Evolutionary conservation across 1,140 invertebrate species (phyloP).

Genomic region (Drosophila pectinifera): DNA sequence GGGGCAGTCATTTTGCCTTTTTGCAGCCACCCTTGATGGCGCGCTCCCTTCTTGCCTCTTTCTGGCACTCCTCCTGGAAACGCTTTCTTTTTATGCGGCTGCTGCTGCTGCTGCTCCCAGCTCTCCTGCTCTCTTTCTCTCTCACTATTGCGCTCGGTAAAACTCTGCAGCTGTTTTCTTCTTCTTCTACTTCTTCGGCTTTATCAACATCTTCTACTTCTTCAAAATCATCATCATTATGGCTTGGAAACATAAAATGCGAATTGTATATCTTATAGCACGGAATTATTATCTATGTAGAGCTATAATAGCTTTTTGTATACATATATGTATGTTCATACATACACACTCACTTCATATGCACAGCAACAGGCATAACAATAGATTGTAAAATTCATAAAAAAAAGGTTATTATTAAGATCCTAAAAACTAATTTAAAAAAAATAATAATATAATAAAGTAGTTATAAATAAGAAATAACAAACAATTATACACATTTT

Average conservation of each 20-base stretch:
- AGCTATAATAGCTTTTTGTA: conserved; percentile 36
- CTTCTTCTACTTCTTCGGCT: not conserved
- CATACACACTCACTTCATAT: not conserved
- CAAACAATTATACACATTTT: not conserved
- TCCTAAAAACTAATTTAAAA: no score
- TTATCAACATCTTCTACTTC: conserved; percentile 9
- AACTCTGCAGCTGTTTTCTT: conserved; percentile 13
- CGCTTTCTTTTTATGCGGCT: not conserved
- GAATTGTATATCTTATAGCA: conserved; percentile 38
- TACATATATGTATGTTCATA: conserved; percentile 6
- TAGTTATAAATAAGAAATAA: not conserved
- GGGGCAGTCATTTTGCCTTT: not conserved
- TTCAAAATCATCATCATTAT: not conserved
- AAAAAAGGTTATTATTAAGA: not conserved
- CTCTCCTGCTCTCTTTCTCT: not conserved
- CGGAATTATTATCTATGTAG: conserved; percentile 43
- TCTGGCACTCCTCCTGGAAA: not conserved
- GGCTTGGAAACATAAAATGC: conserved; percentile 11
- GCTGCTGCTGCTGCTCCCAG: not conserved
- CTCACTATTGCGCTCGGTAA: no score
- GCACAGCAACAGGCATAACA: conserved; percentile 1
- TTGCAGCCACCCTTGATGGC: conserved; percentile 1
- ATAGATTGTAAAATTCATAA: not conserved
- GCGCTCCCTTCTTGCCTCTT: not conserved
- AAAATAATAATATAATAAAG: not conserved